Base-by-base conservation (phyloP, 2,113 vertebrate genomes). In the Megaceryle torquata region DNA sequence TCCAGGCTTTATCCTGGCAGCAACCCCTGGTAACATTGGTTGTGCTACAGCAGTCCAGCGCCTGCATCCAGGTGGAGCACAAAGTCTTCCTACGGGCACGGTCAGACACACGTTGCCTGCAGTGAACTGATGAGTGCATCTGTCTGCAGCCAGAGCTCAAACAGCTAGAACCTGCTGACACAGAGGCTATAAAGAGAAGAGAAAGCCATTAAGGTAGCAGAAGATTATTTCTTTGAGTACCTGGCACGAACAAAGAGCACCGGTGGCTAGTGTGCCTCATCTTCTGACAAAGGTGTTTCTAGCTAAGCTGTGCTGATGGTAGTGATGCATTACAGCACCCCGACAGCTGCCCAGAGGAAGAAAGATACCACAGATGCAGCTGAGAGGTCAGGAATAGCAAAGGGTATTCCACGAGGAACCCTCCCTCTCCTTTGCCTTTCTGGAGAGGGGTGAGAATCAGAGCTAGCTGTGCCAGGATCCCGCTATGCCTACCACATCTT, bases 121-220 rank as follows among this genome's bases (percentile, higher is more conserved):
- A 13, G 39, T 10, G 33, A 76, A 82, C 11, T 69, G 44, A 51
- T 0, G 0, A 87, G 33, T 0, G 0, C 18, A 91, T 39, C 72
- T 4, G 2, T 51, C 65, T 44, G 20, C 16, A 2, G 59, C n/a
- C 89, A 78, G 65, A 77, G 39, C 75, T 35, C 4, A 0, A 88
- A 69, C 50, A 90, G 57, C 21, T 70, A 37, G 11, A 56, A 82
- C 50, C 48, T 77, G 46, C 64, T 86, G 85, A 72, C 57, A 54
- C 15, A 77, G 17, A 82, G 29, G 35, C 75, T 86, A 61, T 11
- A 89, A 84, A 53, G 44, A 65, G 39, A 83, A 69, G 14, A 60
- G 41, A 65, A 91, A 76, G 41, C n/a, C 31, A 24, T 57, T n/a
- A 59, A 74, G n/a, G 60, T 19, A 89, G 71, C 41, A 67, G 57